Evolutionary conservation across 2,113 vertebrate species (phyloP), one percentile per base, ranked within the genome.

Genomic region (Rutilus rutilus): DNA sequence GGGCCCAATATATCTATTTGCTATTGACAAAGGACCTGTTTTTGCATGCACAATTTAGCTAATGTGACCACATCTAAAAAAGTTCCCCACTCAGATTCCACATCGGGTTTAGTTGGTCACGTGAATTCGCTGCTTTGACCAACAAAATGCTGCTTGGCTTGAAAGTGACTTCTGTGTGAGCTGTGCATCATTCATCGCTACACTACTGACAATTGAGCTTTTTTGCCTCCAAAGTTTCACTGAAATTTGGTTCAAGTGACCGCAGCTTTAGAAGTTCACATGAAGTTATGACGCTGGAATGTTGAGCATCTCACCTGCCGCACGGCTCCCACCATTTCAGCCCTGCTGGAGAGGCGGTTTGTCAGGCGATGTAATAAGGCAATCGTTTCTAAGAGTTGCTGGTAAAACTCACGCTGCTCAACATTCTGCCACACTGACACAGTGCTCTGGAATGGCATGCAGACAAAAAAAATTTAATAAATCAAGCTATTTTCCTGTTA

Each of bases 281-380:
- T 19, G 11, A 59, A 27, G 8, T 52, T 19, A 6, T 27, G 54
- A 3, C 1, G 2, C 54, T 8, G 7, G 19, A 9, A 3, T 57
- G 60, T 30, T 33, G 50, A 5, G 7, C 30, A 10, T 60, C 86
- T 92, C 82, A 99, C 98, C 96, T 99, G 98, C 65, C 98, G 96
- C 80, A 99, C 96, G 0, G 98, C 97, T 5, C 98, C 98, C 0
- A 99, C 97, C 91, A 97, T 96, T 93, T 99, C 98, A 0, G 98
- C 97, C 2, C 97, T 92, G 91, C 98, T 99, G 12, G 98, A 99
- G 1, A 99, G 96, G 11, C 98, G 93, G 12, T 95, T 96, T 79
- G 97, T 95, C 86, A 99, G 92, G 21, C 97, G 96, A 59, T 95
- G 95, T 80, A 99, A 92, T 47, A 99, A 97, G 0, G 94, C 88